Evolutionary conservation across 2,888 invertebrate genomes (phyloP).

Genomic region (Empis stercorea): DNA sequence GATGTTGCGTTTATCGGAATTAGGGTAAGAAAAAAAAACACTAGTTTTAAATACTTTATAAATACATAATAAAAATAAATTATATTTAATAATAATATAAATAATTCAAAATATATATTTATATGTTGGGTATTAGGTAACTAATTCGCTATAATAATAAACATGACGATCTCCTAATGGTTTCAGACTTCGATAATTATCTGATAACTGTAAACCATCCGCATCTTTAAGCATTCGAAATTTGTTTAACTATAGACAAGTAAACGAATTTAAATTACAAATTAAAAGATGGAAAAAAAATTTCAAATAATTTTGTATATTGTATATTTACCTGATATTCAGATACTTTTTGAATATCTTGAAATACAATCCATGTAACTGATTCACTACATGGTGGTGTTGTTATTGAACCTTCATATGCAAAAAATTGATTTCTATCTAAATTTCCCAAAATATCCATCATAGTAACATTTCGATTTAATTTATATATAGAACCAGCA

Average conservation of each 20-base stretch:
- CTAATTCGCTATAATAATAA: no score
- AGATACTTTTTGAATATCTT: slow-evolving; percentile 49
- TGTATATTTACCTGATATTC: slow-evolving; percentile 47
- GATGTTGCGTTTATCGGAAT: slow-evolving; percentile 64
- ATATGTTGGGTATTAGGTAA: no score
- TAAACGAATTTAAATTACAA: no score
- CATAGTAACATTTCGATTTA: not conserved
- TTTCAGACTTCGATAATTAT: not conserved
- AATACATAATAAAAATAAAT: no score
- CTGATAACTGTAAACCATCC: not conserved
- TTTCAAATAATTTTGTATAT: not conserved
- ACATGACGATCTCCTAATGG: not conserved
- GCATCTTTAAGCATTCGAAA: not conserved
- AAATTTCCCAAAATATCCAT: not conserved
- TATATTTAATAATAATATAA: no score
- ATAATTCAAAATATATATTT: no score
- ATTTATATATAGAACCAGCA: not conserved
- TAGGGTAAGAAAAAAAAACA: slow-evolving; percentile 48
- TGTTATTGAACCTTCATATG: slow-evolving; percentile 49
- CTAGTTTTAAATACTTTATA: no score
- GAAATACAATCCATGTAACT: slow-evolving; percentile 89
- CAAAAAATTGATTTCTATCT: not conserved
- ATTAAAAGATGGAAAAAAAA: no score
- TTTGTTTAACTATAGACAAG: not conserved
- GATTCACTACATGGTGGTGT: slow-evolving; percentile 90